These are phyloP conservation scores for Myripristis murdjan DNA, from an alignment of 2,797 vertebrate genomes.

Conservation along the genomic window DNA sequence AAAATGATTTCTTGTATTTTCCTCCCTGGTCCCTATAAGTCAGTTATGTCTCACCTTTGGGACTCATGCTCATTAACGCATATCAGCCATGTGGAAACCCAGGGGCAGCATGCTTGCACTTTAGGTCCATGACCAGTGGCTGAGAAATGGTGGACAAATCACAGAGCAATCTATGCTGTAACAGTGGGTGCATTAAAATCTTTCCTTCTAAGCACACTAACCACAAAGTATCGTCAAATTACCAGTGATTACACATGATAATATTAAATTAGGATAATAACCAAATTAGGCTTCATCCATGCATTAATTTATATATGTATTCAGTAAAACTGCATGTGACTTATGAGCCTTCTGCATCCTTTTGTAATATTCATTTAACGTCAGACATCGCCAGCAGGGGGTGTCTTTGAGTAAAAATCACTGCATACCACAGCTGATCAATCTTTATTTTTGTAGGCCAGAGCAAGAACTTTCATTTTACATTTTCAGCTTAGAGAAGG, in stretches of 20 bases:
- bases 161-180: no score
- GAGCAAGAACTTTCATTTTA: no score
- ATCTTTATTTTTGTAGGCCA: no score
- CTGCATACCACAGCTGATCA: background rate
- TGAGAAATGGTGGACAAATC: background rate
- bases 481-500: no score
- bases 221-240: no score
- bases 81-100: background rate
- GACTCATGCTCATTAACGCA: background rate
- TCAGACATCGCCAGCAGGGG: conserved; percentile 55
- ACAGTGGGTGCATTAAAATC: no score
- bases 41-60: background rate
- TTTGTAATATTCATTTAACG: background rate
- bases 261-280: no score
- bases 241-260: background rate
- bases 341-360: background rate
- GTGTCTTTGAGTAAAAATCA: conserved; percentile 64
- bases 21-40: background rate
- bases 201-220: no score
- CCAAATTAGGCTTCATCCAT: background rate
- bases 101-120: background rate
- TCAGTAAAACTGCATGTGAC: background rate
- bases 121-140: background rate
- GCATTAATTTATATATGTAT: background rate
- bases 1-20: no score